Conservation (phyloP, 2,797 vertebrate genomes). For the Anisognathus igniventris region DNA sequence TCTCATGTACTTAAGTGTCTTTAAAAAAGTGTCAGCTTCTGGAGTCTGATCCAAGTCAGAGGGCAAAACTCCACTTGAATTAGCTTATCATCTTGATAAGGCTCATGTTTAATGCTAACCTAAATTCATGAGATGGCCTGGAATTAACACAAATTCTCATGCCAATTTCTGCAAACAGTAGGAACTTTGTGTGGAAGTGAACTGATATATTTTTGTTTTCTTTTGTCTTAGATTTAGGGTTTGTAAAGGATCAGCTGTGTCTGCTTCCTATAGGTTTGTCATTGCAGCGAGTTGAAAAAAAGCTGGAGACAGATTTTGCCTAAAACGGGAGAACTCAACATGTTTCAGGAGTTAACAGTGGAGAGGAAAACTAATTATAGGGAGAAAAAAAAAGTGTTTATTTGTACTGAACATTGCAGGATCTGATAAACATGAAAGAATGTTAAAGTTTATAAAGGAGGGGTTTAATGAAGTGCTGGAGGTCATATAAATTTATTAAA, state of each 20-base stretch:
- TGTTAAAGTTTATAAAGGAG: neutral
- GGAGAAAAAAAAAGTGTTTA: neutral
- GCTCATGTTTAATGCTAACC: neutral
- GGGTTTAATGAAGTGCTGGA: neutral
- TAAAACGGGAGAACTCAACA: neutral
- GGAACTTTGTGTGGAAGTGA: neutral
- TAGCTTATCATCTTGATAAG: neutral
- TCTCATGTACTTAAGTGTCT: neutral
- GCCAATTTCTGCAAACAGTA: neutral
- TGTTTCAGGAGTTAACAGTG: neutral
- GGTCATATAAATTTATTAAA: neutral
- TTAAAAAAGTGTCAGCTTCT: neutral
- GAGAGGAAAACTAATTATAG: neutral
- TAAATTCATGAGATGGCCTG: neutral
- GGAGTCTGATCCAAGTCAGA: neutral
- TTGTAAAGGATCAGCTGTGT: neutral
- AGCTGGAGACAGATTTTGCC: neutral
- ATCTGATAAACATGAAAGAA: neutral
- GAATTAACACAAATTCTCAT: neutral
- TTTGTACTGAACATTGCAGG: neutral
- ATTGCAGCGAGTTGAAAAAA: neutral
- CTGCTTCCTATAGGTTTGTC: neutral
- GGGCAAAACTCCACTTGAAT: neutral
- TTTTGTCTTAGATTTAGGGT: neutral
- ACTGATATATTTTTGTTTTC: neutral